Percentiles rank a stretch among this genome's conserved stretches.
Evolutionary conservation across 1,140 invertebrate species (phyloP).

Genomic region (Achroia grisella): DNA sequence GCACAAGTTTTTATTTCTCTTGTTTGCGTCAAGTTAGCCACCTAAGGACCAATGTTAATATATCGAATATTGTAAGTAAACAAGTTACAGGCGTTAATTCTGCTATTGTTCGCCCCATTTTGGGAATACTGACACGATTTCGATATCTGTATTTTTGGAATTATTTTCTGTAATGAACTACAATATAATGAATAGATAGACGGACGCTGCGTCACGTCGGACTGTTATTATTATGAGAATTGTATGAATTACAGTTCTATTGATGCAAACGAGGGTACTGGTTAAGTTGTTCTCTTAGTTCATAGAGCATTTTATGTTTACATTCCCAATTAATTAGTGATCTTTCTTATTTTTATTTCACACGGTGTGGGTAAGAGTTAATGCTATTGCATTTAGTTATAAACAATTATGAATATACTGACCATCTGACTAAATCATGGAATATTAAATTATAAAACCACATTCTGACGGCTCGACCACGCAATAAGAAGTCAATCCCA

Average conservation of each 20-base stretch:
- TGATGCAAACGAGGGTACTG: conserved; percentile 20
- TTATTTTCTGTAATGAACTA: background rate
- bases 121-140: background rate
- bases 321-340: conserved; percentile 42
- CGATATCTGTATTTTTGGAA: conserved; percentile 3
- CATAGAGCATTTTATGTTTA: conserved; percentile 39
- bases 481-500: no score
- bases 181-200: no score
- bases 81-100: background rate
- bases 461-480: no score
- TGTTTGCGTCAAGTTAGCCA: conserved; percentile 5
- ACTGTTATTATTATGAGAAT: no score
- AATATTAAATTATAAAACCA: no score
- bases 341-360: conserved; percentile 13
- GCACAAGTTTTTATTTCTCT: conserved; percentile 10
- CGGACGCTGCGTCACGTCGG: no score
- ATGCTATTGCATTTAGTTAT: conserved; percentile 16
- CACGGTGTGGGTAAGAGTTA: conserved; percentile 17
- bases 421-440: no score
- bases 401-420: no score
- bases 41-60: conserved; percentile 17
- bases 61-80: conserved; percentile 14
- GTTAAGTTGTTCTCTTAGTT: conserved; percentile 11
- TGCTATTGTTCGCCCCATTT: background rate
- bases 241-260: background rate